Base-by-base conservation (phyloP, 2,797 vertebrate species). In the Labroides dimidiatus region DNA sequence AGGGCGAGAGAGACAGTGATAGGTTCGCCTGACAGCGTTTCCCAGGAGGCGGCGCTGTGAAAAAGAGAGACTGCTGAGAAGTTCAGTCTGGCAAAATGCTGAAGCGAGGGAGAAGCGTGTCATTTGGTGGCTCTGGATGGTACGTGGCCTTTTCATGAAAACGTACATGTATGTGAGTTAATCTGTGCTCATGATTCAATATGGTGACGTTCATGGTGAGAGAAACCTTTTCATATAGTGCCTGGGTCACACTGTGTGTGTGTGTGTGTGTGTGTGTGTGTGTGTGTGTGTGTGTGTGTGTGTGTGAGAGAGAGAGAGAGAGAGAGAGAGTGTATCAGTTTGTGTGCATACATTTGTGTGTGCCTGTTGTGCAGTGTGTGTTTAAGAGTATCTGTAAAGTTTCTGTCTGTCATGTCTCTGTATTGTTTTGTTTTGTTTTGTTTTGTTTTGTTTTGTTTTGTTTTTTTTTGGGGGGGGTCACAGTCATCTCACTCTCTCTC, bases 51-150 rank as follows among this genome's bases (percentile, higher is more conserved):
- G 64, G 59, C 45, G 67, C 72, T 81, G 76, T 77, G 70, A 78
- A 66, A 23, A 12, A 66, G 64, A 70, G 52, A 72, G 62, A 69
- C 80, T 69, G 68, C 70, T 58, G 73, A 82, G 59, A 57, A 80
- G 43, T 88, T 45, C n/a, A 64, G 47, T 67, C 64, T 69, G 58
- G 59, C 75, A 90, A 66, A 86, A 98, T 99, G 97, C 94, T 96
- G 90, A 94, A 94, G 77, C 95, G 97, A 66, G 98, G 95, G 81
- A 96, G 97, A 90, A 99, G 97, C 13, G 90, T 98, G 84, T 97
- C 97, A 49, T 99, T 99, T 72, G 96, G 96, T 58, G 97, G 97
- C 78, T 97, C 95, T 1, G 96, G 96, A 93, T 96, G 97, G 97
- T 98, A 95, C 78, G 96, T 96, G 51, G 12, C 13, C 6, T 76